A percentile compares a stretch with the other conserved stretches of the same genome.
These are phyloP conservation scores for Lithobates sylvaticus DNA, from an alignment of 2,797 vertebrate genomes.

Conservation along the genomic window DNA sequence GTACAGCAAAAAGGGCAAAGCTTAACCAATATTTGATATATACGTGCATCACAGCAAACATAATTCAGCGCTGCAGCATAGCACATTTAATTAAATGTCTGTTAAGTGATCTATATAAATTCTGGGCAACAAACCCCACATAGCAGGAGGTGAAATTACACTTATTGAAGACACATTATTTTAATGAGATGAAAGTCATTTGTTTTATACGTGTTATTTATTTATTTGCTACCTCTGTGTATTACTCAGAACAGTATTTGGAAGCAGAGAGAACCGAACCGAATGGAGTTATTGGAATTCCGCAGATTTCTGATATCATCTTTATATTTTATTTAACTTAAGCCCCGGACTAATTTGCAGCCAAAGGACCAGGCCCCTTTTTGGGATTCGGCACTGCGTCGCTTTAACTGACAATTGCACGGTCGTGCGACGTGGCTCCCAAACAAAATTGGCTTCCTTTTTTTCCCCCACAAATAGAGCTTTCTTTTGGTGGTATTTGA, in stretches of 20 bases:
- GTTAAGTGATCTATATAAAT: slow-evolving; percentile 56
- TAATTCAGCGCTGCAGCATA: slow-evolving; percentile 41
- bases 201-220: slow-evolving; percentile 40
- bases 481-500: too few species aligned
- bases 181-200: slow-evolving; percentile 58
- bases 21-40: slow-evolving; percentile 61
- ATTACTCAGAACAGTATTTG: background rate
- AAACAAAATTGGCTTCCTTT: too few species aligned
- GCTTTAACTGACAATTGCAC: too few species aligned
- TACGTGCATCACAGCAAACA: slow-evolving; percentile 59
- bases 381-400: too few species aligned
- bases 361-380: too few species aligned
- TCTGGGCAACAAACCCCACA: slow-evolving; percentile 54
- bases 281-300: background rate
- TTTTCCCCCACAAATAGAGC: too few species aligned
- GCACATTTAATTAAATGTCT: slow-evolving; percentile 59
- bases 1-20: slow-evolving; percentile 47
- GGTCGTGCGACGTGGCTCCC: too few species aligned
- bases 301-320: background rate
- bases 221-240: slow-evolving; percentile 54
- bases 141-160: slow-evolving; percentile 50
- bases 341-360: too few species aligned
- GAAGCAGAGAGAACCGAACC: background rate
- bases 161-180: slow-evolving; percentile 60
- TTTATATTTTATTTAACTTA: background rate